Conservation (phyloP, 2,888 invertebrate species). For the Cyaniris semiargus region DNA sequence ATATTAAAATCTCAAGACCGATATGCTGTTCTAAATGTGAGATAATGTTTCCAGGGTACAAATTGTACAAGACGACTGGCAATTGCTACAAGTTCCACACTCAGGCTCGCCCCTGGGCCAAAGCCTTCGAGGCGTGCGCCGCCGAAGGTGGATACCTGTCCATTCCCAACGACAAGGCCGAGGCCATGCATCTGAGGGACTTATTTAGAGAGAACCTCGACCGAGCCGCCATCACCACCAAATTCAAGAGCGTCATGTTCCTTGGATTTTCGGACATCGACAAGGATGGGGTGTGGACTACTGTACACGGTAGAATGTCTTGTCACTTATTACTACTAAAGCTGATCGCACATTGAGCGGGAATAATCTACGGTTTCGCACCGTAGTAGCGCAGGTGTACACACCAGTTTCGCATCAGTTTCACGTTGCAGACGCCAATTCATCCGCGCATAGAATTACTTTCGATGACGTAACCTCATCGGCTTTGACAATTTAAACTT, state of each 20-base stretch:
- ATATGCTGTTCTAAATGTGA: background rate
- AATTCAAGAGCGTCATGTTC: slow-evolving; percentile 12
- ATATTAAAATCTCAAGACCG: too few relatives aligned
- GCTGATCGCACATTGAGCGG: too few relatives aligned
- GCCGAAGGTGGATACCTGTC: slow-evolving; percentile 27
- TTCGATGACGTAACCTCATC: too few relatives aligned
- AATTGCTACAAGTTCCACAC: slow-evolving; percentile 30
- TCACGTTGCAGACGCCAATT: too few relatives aligned
- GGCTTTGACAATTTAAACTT: too few relatives aligned
- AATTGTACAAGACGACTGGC: background rate
- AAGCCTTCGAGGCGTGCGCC: background rate
- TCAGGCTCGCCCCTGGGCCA: background rate
- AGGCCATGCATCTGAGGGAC: background rate
- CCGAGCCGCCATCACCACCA: background rate
- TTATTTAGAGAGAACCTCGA: background rate
- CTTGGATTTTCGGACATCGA: slow-evolving; percentile 10
- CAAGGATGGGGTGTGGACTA: slow-evolving; percentile 20
- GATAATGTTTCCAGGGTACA: slow-evolving; percentile 18
- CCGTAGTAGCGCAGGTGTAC: too few relatives aligned
- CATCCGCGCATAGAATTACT: too few relatives aligned
- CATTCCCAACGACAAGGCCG: slow-evolving; percentile 1
- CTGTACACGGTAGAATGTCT: slow-evolving; percentile 12
- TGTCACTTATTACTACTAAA: too few relatives aligned
- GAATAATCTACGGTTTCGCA: too few relatives aligned
- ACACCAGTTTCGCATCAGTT: too few relatives aligned